Evolutionary conservation across 2,797 vertebrate species (phyloP).

Genomic region (Odontamblyopus rebecca): DNA sequence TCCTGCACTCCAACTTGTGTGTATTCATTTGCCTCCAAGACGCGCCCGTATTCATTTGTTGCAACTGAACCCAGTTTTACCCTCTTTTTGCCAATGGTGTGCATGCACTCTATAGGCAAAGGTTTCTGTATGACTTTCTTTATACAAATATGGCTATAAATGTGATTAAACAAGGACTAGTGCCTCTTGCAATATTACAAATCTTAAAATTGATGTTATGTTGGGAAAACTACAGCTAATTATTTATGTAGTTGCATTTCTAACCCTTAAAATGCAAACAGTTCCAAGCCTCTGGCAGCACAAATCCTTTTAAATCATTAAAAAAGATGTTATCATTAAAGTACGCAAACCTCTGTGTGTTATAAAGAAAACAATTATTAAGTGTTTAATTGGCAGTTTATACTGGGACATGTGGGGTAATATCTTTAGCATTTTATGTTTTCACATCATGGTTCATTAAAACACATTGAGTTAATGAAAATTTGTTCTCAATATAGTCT

Average conservation of each 20-base stretch:
- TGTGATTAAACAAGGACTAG: not conserved
- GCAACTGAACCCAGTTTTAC: constrained; percentile 66
- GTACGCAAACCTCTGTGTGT: not conserved
- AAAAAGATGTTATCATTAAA: not conserved
- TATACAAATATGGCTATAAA: not conserved
- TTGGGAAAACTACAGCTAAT: not conserved
- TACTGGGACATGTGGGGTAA: not conserved
- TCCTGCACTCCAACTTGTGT: constrained; percentile 60
- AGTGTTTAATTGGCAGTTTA: not conserved
- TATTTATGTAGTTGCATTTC: not conserved
- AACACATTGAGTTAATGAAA: constrained; percentile 1
- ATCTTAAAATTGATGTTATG: no score
- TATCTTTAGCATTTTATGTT: constrained; percentile 3
- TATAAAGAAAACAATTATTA: not conserved
- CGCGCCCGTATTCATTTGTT: constrained; percentile 69
- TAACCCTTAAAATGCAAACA: not conserved
- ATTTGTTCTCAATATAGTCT: not conserved
- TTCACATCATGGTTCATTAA: constrained; percentile 7
- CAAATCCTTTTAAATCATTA: not conserved
- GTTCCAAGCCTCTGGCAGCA: not conserved
- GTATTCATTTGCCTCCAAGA: constrained; percentile 71
- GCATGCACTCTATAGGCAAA: constrained; percentile 21
- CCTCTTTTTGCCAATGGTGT: constrained; percentile 46
- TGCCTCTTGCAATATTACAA: no score
- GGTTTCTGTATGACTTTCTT: not conserved